These are phyloP conservation scores for Epicauta chinensis DNA, from an alignment of 1,140 invertebrate species.

Conservation along the genomic window DNA sequence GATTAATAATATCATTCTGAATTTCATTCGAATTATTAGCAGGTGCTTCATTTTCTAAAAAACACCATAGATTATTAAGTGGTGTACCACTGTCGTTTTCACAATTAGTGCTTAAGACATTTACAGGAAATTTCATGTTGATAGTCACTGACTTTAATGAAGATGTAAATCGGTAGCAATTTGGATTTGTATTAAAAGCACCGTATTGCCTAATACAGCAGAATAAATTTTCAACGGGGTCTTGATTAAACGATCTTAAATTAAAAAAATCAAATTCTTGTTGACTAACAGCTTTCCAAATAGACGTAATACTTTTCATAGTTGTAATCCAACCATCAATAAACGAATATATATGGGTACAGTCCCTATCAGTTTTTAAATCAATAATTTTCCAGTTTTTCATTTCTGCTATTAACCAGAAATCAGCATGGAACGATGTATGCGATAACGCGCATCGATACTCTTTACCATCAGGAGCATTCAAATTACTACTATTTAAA, in stretches of 20 bases:
- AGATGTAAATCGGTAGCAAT: conserved; percentile 1
- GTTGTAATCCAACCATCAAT: background rate
- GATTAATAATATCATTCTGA: no score
- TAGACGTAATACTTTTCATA: background rate
- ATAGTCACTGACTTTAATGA: background rate
- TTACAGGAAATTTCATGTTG: background rate
- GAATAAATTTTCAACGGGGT: conserved; percentile 4
- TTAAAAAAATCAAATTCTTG: background rate
- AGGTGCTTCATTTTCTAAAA: no score
- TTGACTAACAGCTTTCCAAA: background rate
- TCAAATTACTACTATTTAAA: conserved; percentile 1
- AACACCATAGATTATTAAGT: background rate
- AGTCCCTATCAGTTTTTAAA: background rate
- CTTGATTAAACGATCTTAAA: background rate
- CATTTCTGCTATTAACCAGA: conserved; percentile 1
- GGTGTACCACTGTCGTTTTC: background rate
- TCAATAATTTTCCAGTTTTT: conserved; percentile 5
- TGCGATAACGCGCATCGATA: background rate
- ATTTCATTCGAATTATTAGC: no score
- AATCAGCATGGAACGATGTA: background rate
- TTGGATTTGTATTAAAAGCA: conserved; percentile 4
- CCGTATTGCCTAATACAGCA: conserved; percentile 7
- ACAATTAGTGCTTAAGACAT: background rate
- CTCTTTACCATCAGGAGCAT: conserved; percentile 3
- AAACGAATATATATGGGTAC: background rate